Evolutionary conservation across 2,113 vertebrate genomes (phyloP).

Genomic region (Geothlypis trichas): DNA sequence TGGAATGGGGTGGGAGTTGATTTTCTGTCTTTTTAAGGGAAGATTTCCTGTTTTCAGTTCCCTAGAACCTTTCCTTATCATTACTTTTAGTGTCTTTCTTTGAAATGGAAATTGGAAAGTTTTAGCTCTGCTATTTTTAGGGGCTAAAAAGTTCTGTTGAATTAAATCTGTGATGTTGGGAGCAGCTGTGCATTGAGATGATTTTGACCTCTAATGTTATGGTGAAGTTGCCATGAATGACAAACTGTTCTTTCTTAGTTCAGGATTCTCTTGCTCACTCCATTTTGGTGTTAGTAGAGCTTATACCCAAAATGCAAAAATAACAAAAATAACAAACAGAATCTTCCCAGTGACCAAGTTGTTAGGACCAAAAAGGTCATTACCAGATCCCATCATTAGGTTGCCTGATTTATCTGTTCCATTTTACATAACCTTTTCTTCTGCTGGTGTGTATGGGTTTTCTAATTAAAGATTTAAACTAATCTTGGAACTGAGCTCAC

Average conservation of each 20-base stretch:
- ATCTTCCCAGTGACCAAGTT: not conserved
- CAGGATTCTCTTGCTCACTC: not conserved
- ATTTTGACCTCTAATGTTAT: not conserved
- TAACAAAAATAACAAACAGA: not conserved
- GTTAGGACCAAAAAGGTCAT: not conserved
- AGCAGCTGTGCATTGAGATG: not conserved
- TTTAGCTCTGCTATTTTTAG: not conserved
- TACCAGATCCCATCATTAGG: not conserved
- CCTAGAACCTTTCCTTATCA: not conserved
- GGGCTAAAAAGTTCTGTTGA: not conserved
- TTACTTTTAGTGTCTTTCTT: not conserved
- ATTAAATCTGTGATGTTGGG: not conserved
- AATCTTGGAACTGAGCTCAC: not conserved
- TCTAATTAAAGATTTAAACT: not conserved
- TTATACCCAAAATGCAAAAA: not conserved
- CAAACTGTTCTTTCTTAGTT: not conserved
- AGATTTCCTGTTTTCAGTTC: not conserved
- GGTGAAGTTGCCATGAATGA: not conserved
- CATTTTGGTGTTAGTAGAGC: not conserved
- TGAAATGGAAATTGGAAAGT: not conserved
- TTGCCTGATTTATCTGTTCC: not conserved
- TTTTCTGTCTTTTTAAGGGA: not conserved
- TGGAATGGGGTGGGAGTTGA: not conserved
- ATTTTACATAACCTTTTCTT: not conserved
- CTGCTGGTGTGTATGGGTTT: not conserved